Evolutionary conservation across 1,140 invertebrate species (phyloP).

Genomic region (Plectrocnemia conspersa): DNA sequence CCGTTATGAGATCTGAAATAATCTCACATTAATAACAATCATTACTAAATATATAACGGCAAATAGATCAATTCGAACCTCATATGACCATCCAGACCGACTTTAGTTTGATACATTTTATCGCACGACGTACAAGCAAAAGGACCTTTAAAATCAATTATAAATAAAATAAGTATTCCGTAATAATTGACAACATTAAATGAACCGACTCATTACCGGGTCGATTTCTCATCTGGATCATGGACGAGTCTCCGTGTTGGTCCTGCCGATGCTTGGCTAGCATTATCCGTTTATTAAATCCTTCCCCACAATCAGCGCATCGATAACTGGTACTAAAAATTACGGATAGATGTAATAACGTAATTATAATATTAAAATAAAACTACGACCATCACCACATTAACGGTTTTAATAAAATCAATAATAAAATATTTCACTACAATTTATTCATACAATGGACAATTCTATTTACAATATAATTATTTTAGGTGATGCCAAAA

Average conservation of each 20-base stretch:
- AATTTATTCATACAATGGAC: too few species aligned
- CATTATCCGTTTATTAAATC: constrained; percentile 27
- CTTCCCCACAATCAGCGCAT: constrained; percentile 31
- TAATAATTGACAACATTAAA: not conserved
- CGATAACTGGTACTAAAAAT: constrained; percentile 29
- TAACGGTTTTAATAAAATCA: too few species aligned
- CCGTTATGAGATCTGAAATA: constrained; percentile 30
- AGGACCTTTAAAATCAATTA: constrained; percentile 20
- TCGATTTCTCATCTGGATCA: constrained; percentile 21
- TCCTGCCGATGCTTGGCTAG: constrained; percentile 23
- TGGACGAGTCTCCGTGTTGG: constrained; percentile 19
- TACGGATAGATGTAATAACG: too few species aligned
- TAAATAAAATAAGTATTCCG: not conserved
- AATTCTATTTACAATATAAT: too few species aligned
- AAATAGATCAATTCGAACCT: constrained; percentile 17
- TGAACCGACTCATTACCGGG: constrained; percentile 16
- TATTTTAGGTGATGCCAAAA: too few species aligned
- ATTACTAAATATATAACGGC: not conserved
- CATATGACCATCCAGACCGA: constrained; percentile 32
- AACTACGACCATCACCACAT: too few species aligned
- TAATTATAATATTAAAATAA: too few species aligned
- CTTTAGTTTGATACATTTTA: constrained; percentile 32
- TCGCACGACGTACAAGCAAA: constrained; percentile 26
- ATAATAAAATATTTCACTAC: too few species aligned
- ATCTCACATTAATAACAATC: not conserved